Conservation (phyloP, 2,888 invertebrate genomes). For the Cactoblastis cactorum region DNA sequence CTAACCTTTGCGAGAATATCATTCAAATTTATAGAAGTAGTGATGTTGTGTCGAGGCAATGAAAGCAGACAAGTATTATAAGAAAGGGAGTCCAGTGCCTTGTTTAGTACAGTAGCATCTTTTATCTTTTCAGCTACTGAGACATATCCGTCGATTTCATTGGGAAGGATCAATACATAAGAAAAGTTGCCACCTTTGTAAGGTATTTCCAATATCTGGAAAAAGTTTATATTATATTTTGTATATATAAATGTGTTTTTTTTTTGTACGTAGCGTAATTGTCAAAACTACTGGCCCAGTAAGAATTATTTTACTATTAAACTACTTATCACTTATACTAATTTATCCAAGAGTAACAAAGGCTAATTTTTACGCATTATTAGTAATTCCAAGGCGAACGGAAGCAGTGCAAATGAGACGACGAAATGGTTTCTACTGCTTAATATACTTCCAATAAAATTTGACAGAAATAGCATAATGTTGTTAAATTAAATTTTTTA, state of each 20-base stretch:
- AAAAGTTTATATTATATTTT: neutral
- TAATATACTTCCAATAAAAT: too few species aligned
- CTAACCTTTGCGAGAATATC: constrained; percentile 24
- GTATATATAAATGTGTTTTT: too few species aligned
- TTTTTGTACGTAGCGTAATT: too few species aligned
- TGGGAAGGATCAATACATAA: constrained; percentile 21
- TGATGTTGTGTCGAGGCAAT: constrained; percentile 27
- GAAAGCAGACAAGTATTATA: constrained; percentile 9
- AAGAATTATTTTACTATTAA: too few species aligned
- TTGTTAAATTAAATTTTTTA: neutral
- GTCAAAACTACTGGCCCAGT: too few species aligned
- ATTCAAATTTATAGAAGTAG: constrained; percentile 24
- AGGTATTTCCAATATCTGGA: constrained; percentile 25
- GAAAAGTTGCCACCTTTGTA: constrained; percentile 24
- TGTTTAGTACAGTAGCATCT: constrained; percentile 17
- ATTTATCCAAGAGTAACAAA: too few species aligned
- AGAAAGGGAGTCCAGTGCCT: constrained; percentile 14
- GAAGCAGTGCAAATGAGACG: too few species aligned
- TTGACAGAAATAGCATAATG: too few species aligned
- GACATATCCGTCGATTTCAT: constrained; percentile 16
- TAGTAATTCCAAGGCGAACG: too few species aligned
- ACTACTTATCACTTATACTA: too few species aligned
- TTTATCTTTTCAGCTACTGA: constrained; percentile 19
- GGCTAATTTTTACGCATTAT: too few species aligned
- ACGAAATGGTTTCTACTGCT: too few species aligned